Evolutionary conservation across 2,888 invertebrate species (phyloP), one percentile per base, ranked within the genome.

Genomic region (Campaea margaritaria): DNA sequence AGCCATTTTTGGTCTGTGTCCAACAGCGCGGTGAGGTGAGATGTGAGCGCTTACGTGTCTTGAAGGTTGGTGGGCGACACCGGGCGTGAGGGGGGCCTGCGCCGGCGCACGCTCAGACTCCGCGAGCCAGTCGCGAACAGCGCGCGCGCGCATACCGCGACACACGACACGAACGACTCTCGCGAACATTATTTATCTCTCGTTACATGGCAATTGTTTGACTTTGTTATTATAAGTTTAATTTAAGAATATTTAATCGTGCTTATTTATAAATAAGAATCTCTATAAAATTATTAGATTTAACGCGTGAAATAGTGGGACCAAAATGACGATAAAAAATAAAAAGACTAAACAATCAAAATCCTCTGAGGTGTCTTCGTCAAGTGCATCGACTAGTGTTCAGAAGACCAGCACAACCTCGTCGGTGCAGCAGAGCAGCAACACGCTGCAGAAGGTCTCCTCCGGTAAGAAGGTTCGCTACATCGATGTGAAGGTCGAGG

Each of bases 291-390:
- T 67, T 69, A 42, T 75, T 72, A 75, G 60, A 78, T 72, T 70
- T 72, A 69, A 68, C 64, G 67, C 53, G 64, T 73, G 70, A 70
- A 76, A 75, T 74, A 80, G 86, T 86, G 88, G 73, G 75, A 83
- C 76, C 81, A 92, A 90, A 89, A 93, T 93, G 93, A 92, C 93
- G 74, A 91, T 93, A 81, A 93, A 93, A 89, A 92, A 91, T 83
- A 93, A 93, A 92, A 93, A 93, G 89, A 91, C 89, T 91, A 92
- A 92, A 69, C 86, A 89, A 78, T 82, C 89, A 57, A 88, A 87
- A 72, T 78, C 85, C 67, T 85, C 89, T 60, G 87, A 87, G 79
- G 89, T 87, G 85, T 83, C 81, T 58, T 77, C 85, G 46, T 81
- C 88, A 51, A 83, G 88, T 87, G 89, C 88, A 31, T 89, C 91